Evolutionary conservation across 1,140 invertebrate genomes (phyloP), one percentile per base, ranked within the genome.

Genomic region (Harpegnathos saltator): DNA sequence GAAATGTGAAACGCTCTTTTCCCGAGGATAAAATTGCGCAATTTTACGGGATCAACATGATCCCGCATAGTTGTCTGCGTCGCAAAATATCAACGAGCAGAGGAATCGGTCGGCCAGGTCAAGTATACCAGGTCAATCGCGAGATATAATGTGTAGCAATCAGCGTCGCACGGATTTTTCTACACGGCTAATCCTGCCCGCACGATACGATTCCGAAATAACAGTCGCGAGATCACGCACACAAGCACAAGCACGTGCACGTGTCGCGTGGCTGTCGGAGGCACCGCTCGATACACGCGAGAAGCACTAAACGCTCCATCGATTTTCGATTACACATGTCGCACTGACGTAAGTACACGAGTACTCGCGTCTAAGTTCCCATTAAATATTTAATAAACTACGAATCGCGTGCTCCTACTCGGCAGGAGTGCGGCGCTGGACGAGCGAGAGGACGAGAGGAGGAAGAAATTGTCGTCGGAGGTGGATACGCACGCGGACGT

Each of bases 301-400:
- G 26, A 56, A 38, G 14, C 22, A 4, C 22, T 24, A 69, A 73
- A 73, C 26, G n/a, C 14, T 9, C 69, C 75, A 86, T 75, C 71
- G 29, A 29, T 29, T 56, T 54, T 78, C 12, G 56, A 38, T 78
- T 77, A 66, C 26, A 1, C 11, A 1, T 65, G 26, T 77, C 2
- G 9, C 22, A n/a, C 50, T 15, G 56, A 69, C 54, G 38, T 33
- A 71, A 63, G 71, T 58, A 48, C 15, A 12, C 19, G 14, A 17
- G 19, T 62, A 44, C 59, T 50, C 56, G 65, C 80, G n/a, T n/a
- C n/a, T n/a, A 85, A 77, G 50, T 85, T 24, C n/a, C 38, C n/a
- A 83, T 54, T 33, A 87, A 84, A 87, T 38, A 87, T 87, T 84
- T 74, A 52, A 59, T 68, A 48, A 77, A 50, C 38, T 56, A 50